Conservation (phyloP, 2,113 vertebrate species). For the Nannospalax galili region DNA sequence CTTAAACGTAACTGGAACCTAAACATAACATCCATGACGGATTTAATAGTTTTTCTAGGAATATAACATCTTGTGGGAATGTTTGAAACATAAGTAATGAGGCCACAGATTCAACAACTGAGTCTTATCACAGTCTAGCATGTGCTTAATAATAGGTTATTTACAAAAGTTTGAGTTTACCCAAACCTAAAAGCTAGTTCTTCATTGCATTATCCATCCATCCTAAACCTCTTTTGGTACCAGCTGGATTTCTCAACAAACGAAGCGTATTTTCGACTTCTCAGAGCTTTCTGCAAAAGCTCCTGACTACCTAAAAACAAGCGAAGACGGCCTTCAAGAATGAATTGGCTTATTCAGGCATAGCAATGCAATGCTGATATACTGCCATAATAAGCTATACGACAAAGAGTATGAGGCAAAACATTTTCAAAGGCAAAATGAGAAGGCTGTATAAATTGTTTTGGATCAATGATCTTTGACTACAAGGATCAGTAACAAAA, state of each 20-base stretch:
- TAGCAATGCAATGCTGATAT: background rate
- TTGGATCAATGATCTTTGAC: background rate
- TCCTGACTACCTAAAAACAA: background rate
- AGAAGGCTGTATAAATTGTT: background rate
- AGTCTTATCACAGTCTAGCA: background rate
- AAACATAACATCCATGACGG: background rate
- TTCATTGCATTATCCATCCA: background rate
- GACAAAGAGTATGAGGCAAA: background rate
- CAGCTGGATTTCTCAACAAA: background rate
- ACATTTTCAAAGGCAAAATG: background rate
- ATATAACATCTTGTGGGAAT: background rate
- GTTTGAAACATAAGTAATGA: background rate
- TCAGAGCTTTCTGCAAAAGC: background rate
- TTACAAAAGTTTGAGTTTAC: background rate
- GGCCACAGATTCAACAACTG: background rate
- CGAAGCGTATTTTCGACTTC: background rate
- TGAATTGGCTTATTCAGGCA: background rate
- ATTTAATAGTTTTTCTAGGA: background rate
- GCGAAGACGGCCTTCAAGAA: background rate
- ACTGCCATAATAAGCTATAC: background rate
- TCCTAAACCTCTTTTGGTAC: background rate
- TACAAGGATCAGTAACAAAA: background rate
- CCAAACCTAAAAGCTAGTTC: background rate
- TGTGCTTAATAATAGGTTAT: background rate
- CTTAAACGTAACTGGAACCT: constrained; percentile 24